Evolutionary conservation across 2,797 vertebrate genomes (phyloP), one percentile per base, ranked within the genome.

Genomic region (Jordanella pulchra): DNA sequence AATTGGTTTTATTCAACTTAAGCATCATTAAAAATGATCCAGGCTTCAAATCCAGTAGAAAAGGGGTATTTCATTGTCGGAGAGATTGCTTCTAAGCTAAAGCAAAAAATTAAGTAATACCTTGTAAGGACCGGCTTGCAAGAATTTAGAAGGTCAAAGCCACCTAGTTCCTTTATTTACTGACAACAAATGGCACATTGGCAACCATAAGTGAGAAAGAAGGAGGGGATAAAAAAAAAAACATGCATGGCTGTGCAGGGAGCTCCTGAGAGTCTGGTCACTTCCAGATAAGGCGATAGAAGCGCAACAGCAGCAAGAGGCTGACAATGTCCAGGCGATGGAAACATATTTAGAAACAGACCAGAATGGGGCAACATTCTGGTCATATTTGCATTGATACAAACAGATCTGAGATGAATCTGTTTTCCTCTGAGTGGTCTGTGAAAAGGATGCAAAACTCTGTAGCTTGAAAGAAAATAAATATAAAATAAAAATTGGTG

Each of bases 221-320:
- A 39, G 21, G 47, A 32, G 18, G 0, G 4, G 13, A 2, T 23
- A 55, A 17, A 48, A 42, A 35, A 61, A 56, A 50, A 55, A 44
- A 39, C 72, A 47, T 80, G 83, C 75, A 71, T 76, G 87, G 70
- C 69, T 80, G 77, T 87, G 78, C 65, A 83, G 81, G 75, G 85
- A 89, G 85, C 75, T 79, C 69, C 82, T 72, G 76, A 67, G 84
- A 85, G 85, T 83, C 79, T 68, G 75, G 76, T 82, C 83, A 86
- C 84, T 93, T 92, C 91, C 92, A 91, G 91, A 93, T 93, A 93
- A 93, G 91, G 92, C 30, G 77, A 92, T 90, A 75, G 91, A 85
- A 87, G 77, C 30, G 10, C 72, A 76, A 21, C 71, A 68, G 75
- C 70, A 69, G 68, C 27, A 63, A 84, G 80, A 87, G 82, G 79